A percentile compares a stretch with the other conserved stretches of the same genome.
phyloP scores from a whole-genome alignment of 2,113 vertebrate genomes.

The Corvus hawaiiensis region DNA sequence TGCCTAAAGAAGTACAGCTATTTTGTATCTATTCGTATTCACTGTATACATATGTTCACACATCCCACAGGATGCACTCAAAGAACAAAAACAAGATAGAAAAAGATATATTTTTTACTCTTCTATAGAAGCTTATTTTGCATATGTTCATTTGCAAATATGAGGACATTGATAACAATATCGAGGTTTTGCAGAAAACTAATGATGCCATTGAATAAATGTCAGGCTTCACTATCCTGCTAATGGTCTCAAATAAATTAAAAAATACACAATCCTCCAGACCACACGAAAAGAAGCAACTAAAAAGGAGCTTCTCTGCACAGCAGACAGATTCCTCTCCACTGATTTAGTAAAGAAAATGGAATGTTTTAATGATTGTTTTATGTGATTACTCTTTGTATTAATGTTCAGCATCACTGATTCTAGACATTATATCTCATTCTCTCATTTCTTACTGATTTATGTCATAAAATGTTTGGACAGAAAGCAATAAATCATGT shows the following conservation, averaged over 20 bases:
- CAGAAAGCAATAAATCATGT: slow-evolving; percentile 12
- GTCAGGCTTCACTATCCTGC: not conserved
- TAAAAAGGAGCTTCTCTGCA: not conserved
- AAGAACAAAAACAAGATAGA: not conserved
- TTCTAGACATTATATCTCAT: not conserved
- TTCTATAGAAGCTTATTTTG: not conserved
- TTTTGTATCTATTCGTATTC: not conserved
- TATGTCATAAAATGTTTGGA: not conserved
- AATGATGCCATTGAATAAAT: not conserved
- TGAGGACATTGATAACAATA: not conserved
- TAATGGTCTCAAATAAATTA: not conserved
- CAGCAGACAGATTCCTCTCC: not conserved
- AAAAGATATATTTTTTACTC: not conserved
- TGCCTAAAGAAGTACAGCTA: not conserved
- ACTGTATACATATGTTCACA: not conserved
- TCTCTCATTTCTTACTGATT: slow-evolving; percentile 32
- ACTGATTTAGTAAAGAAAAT: not conserved
- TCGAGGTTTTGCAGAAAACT: not conserved
- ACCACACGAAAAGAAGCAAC: not conserved
- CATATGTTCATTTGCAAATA: not conserved
- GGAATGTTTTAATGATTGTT: not conserved
- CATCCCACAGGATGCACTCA: not conserved
- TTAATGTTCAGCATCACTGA: not conserved
- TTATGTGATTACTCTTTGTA: not conserved
- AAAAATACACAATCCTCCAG: not conserved